Conservation (phyloP, 2,888 invertebrate genomes). For the Pseudoips prasinana region DNA sequence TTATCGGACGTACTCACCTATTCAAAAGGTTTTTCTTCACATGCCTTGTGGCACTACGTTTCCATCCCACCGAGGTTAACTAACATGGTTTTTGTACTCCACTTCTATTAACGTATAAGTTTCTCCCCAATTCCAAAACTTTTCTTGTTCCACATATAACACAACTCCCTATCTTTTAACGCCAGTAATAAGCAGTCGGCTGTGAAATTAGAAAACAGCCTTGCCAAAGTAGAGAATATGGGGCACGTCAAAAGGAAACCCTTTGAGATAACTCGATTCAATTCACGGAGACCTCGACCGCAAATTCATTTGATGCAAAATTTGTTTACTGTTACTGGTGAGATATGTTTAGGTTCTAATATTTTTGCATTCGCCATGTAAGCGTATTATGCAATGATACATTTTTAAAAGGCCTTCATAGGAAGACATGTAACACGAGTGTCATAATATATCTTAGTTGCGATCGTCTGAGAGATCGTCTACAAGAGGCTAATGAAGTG, state of each 20-base stretch:
- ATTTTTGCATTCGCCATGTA: slow-evolving; percentile 7
- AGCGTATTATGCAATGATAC: background rate
- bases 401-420: too few relatives aligned
- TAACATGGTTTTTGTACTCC: slow-evolving; percentile 16
- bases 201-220: slow-evolving; percentile 56
- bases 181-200: slow-evolving; percentile 39
- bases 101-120: slow-evolving; percentile 21
- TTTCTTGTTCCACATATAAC: slow-evolving; percentile 27
- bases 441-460: slow-evolving; percentile 60
- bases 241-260: too few relatives aligned
- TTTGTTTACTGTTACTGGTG: slow-evolving; percentile 17
- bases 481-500: slow-evolving; percentile 49
- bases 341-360: slow-evolving; percentile 18
- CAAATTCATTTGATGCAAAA: slow-evolving; percentile 27
- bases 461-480: slow-evolving; percentile 68
- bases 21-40: slow-evolving; percentile 36
- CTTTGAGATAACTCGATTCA: too few relatives aligned
- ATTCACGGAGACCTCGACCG: too few relatives aligned
- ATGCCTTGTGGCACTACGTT: slow-evolving; percentile 24
- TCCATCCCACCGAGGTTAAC: slow-evolving; percentile 7
- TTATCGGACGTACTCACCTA: slow-evolving; percentile 41
- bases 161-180: slow-evolving; percentile 35
- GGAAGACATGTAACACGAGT: slow-evolving; percentile 8
- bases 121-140: slow-evolving; percentile 22
- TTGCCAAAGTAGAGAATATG: slow-evolving; percentile 36